Evolutionary conservation across 2,888 invertebrate genomes (phyloP).

Genomic region (Stenotaenia linearis): DNA sequence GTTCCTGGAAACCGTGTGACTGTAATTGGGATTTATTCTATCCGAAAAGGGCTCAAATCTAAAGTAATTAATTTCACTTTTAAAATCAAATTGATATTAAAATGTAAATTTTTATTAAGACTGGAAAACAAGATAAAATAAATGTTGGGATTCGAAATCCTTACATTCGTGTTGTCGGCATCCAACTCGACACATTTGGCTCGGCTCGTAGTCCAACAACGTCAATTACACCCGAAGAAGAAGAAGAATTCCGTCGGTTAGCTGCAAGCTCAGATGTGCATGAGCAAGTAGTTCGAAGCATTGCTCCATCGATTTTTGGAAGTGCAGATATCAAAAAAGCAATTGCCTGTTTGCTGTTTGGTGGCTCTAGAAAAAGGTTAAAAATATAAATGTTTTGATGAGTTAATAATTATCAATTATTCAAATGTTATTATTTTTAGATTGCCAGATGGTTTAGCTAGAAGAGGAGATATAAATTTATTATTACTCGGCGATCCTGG

Average conservation of each 20-base stretch:
- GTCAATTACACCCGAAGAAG: conserved; percentile 52
- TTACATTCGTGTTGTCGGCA: conserved; percentile 89
- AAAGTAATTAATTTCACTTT: neutral
- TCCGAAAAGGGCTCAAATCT: conserved; percentile 70
- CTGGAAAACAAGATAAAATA: conserved; percentile 56
- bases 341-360: conserved; percentile 89
- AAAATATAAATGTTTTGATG: conserved; percentile 24
- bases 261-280: conserved; percentile 80
- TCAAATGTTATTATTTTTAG: conserved; percentile 41
- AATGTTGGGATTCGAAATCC: conserved; percentile 88
- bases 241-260: conserved; percentile 75
- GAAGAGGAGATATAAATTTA: conserved; percentile 95
- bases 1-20: conserved; percentile 94
- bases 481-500: conserved; percentile 95
- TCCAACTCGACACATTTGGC: conserved; percentile 76
- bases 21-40: conserved; percentile 91
- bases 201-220: conserved; percentile 54
- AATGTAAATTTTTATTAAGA: neutral
- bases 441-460: conserved; percentile 88
- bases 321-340: conserved; percentile 93
- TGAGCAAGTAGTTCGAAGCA: conserved; percentile 78
- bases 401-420: too few relatives aligned
- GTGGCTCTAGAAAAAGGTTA: conserved; percentile 62
- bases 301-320: conserved; percentile 97
- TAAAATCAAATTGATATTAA: neutral